A percentile compares a stretch with the other conserved stretches of the same genome.
phyloP scores from a whole-genome alignment of 2,113 vertebrate genomes.

The Entomyzon cyanotis region DNA sequence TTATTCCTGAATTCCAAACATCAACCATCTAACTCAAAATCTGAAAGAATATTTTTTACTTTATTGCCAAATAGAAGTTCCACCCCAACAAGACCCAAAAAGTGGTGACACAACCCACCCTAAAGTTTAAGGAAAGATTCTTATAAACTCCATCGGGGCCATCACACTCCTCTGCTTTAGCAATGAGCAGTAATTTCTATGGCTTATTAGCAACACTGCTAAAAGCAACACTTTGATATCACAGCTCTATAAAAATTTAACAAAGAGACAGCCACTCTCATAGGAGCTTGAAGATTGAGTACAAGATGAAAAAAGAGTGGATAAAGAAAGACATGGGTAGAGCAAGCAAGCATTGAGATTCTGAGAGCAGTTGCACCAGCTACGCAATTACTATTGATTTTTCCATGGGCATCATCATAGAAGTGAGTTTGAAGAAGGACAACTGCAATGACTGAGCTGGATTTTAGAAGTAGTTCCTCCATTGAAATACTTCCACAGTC shows the following conservation, averaged over 20 bases:
- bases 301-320: background rate
- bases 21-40: background rate
- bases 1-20: background rate
- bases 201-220: background rate
- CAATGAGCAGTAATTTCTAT: background rate
- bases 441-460: background rate
- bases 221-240: background rate
- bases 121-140: background rate
- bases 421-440: background rate
- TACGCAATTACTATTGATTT: background rate
- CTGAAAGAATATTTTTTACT: background rate
- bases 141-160: background rate
- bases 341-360: background rate
- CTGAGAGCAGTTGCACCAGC: background rate
- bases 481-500: background rate
- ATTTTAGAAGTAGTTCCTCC: background rate
- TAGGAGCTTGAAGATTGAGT: background rate
- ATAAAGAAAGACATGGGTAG: background rate
- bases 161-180: background rate
- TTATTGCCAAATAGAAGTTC: background rate
- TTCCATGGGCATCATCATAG: background rate
- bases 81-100: background rate
- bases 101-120: background rate
- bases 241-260: background rate
- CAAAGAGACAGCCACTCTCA: background rate